A percentile compares a stretch with the other conserved stretches of the same genome.
Conservation (phyloP, 2,113 vertebrate species). For the Mirounga angustirostris region DNA sequence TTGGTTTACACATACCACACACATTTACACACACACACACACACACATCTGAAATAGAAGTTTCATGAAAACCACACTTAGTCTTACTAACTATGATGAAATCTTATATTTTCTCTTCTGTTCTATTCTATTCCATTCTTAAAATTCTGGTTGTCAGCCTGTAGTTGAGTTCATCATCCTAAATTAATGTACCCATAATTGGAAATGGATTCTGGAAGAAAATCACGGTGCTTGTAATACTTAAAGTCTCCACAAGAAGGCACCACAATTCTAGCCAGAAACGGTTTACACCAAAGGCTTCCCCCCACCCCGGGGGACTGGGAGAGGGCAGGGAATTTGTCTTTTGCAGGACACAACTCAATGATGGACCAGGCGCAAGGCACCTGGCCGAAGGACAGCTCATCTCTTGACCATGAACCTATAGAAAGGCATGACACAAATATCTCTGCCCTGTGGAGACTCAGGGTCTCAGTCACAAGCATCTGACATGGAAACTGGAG, state of each 20-base stretch:
- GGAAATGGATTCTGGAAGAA: not conserved
- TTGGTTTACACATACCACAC: not conserved
- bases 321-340: too few relatives aligned
- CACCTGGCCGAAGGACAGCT: too few relatives aligned
- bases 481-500: not conserved
- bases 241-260: not conserved
- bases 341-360: not conserved
- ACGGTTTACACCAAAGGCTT: not conserved
- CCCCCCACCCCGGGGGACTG: too few relatives aligned
- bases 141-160: not conserved
- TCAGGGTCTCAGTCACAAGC: not conserved
- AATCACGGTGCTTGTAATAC: slow-evolving; percentile 16
- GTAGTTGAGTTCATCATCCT: not conserved
- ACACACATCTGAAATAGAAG: not conserved
- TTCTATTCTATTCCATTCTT: not conserved
- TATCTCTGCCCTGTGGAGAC: not conserved
- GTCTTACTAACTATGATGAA: not conserved
- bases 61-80: not conserved
- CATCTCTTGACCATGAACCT: not conserved
- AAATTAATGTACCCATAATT: not conserved
- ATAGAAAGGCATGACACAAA: not conserved
- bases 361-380: not conserved
- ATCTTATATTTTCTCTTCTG: not conserved
- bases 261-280: not conserved
- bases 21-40: not conserved